Percentiles rank a stretch among this genome's conserved stretches.
phyloP scores from a whole-genome alignment of 2,113 vertebrate species.

The Corvus cornix region DNA sequence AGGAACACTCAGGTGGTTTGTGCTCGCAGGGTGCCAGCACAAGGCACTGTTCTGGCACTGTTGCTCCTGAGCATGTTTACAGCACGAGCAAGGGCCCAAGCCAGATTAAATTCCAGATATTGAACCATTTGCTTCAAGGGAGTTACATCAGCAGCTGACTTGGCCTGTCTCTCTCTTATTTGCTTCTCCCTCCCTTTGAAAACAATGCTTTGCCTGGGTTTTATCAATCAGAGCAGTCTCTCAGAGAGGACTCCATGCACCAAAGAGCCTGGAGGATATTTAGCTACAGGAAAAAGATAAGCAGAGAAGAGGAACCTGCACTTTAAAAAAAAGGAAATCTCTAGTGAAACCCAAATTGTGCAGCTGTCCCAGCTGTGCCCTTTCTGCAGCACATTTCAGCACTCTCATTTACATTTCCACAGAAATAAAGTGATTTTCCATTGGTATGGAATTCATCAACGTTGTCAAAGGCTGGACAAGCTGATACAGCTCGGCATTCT shows the following conservation, averaged over 20 bases:
- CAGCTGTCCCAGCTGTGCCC: slow-evolving; percentile 31
- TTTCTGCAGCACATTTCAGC: slow-evolving; percentile 1
- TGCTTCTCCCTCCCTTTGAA: not conserved
- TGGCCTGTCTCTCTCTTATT: not conserved
- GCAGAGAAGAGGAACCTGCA: not conserved
- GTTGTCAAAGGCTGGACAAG: not conserved
- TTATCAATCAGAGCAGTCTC: not conserved
- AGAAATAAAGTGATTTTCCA: not conserved
- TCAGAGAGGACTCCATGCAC: not conserved
- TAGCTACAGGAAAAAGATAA: not conserved
- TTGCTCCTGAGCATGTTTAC: not conserved
- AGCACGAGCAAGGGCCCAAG: not conserved
- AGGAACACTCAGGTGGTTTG: not conserved
- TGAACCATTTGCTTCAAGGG: not conserved
- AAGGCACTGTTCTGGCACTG: not conserved
- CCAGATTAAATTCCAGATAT: slow-evolving; percentile 27
- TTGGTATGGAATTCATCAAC: not conserved
- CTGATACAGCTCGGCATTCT: not conserved
- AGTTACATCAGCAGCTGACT: not conserved
- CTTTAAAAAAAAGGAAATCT: slow-evolving; percentile 12
- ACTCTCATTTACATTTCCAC: not conserved
- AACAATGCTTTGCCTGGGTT: not conserved
- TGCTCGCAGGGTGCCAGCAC: not conserved
- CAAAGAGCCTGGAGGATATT: not conserved
- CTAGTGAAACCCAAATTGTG: not conserved